Evolutionary conservation across 2,888 invertebrate species (phyloP), one percentile per base, ranked within the genome.

Genomic region (Cepaea hortensis): DNA sequence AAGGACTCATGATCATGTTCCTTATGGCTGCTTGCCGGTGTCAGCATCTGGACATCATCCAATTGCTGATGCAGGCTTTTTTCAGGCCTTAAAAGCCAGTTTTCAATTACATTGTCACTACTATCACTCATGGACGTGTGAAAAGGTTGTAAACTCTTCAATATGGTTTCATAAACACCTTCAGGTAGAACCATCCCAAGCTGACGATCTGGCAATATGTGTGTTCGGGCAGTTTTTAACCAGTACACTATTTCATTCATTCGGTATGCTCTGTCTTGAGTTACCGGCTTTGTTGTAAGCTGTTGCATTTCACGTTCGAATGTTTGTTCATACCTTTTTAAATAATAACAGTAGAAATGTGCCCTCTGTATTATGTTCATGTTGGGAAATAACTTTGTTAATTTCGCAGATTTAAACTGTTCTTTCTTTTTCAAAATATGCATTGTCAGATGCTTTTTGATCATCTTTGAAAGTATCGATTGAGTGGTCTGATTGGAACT

Each of bases 61-160:
- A 35, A 35, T 35, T 35, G 35, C 35, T 72, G 46, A 13, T 81
- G 70, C 9, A 79, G 65, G 6, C 23, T 23, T n/a, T 68, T 68
- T 9, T 75, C 62, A 11, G 68, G 62, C n/a, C 85, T 79, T 11
- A 77, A 70, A 70, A 85, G 70, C 85, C 79, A 77, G 35, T 35
- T 35, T 35, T 35, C 35, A 35, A 35, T 35, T 35, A 35, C 35
- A 35, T 35, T 35, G 35, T 23, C 77, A 35, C 35, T 35, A 35
- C 35, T 35, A 35, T 1, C 35, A 35, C 35, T 35, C 35, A 35
- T 35, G 35, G 35, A 35, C 35, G 35, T 35, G 35, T 35, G 1
- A 35, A 35, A 35, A 55, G 15, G 20, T 46, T 55, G 18, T 50
- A 55, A 55, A n/a, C n/a, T 5, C 11, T 23, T 0, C 3, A 3